Percentiles rank a stretch among this genome's conserved stretches.
Conservation (phyloP, 1,140 invertebrate species). For the Acromyrmex echinatior region DNA sequence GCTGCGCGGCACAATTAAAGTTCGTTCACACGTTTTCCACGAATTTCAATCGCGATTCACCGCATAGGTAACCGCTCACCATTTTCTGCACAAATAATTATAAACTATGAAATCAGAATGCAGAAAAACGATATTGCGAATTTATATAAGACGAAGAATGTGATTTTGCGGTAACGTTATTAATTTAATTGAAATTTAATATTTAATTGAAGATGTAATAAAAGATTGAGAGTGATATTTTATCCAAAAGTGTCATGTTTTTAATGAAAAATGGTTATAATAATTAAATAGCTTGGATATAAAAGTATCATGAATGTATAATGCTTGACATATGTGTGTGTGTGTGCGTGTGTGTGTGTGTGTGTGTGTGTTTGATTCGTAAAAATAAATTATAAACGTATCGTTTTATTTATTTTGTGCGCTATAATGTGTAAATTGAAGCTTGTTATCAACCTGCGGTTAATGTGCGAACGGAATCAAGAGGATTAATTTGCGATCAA, state of each 20-base stretch:
- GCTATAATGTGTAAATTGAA: background rate
- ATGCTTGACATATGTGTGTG: background rate
- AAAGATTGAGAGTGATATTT: background rate
- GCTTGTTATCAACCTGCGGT: background rate
- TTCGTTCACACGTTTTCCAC: slow-evolving; percentile 77
- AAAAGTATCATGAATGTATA: background rate
- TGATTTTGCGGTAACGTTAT: background rate
- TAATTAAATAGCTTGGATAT: background rate
- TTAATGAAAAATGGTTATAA: background rate
- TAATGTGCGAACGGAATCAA: too few relatives aligned
- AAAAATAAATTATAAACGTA: background rate
- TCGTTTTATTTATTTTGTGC: background rate
- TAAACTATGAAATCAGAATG: background rate
- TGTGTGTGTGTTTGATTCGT: background rate
- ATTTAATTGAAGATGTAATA: background rate
- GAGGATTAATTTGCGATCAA: slow-evolving; percentile 32
- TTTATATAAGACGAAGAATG: background rate
- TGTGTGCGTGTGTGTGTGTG: too few relatives aligned
- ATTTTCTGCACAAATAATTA: slow-evolving; percentile 19
- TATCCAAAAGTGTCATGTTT: background rate
- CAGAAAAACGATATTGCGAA: background rate
- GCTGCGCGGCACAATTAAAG: slow-evolving; percentile 74
- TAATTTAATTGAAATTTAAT: background rate
- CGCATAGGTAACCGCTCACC: slow-evolving; percentile 27
- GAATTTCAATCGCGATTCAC: slow-evolving; percentile 63